These are phyloP conservation scores for Sisyra nigra DNA, from an alignment of 2,888 invertebrate species.

Conservation along the genomic window DNA sequence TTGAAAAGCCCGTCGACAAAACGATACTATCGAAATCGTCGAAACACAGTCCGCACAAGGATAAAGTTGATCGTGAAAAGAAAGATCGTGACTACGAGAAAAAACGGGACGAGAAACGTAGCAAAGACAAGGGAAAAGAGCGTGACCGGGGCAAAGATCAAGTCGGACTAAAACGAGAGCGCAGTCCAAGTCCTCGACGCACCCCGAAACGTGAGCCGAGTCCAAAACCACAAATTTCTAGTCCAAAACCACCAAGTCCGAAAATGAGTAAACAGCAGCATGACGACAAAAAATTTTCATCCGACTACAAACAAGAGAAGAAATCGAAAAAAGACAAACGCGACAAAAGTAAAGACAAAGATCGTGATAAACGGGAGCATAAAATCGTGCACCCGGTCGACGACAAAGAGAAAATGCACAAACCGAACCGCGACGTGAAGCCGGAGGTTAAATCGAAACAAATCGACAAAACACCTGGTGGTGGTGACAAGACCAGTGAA, in stretches of 20 bases:
- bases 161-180: conserved; percentile 24
- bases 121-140: conserved; percentile 37
- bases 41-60: conserved; percentile 40
- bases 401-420: conserved; percentile 27
- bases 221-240: conserved; percentile 23
- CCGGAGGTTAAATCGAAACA: no score
- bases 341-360: conserved; percentile 44
- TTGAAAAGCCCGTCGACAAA: conserved; percentile 21
- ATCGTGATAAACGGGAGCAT: conserved; percentile 28
- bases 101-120: conserved; percentile 27
- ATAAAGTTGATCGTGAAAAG: conserved; percentile 26
- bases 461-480: conserved; percentile 16
- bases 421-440: conserved; percentile 15
- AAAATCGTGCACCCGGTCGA: no score
- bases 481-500: conserved; percentile 19
- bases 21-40: conserved; percentile 2
- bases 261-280: conserved; percentile 10
- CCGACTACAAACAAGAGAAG: conserved; percentile 28
- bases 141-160: conserved; percentile 34
- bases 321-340: conserved; percentile 41
- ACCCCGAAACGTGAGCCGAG: conserved; percentile 12
- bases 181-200: conserved; percentile 21
- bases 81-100: conserved; percentile 30
- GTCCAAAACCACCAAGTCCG: conserved; percentile 18
- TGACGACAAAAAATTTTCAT: conserved; percentile 8